Conservation (phyloP, 2,113 vertebrate genomes). For the Trogon surrucura region DNA sequence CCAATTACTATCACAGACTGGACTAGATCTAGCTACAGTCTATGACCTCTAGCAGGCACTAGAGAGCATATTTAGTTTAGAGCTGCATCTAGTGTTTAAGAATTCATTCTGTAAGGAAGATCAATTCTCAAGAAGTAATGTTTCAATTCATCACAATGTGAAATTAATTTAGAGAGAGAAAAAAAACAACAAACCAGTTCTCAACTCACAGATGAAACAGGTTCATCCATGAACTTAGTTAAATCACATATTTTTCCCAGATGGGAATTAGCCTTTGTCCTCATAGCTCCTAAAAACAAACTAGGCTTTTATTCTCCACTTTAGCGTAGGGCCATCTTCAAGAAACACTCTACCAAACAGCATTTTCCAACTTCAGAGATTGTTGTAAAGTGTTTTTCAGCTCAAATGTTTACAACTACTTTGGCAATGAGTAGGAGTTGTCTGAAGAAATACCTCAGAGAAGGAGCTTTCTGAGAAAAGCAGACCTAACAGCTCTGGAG, state of each 20-base stretch:
- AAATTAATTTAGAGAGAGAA: not conserved
- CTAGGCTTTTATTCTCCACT: not conserved
- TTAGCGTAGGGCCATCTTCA: not conserved
- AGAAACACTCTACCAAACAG: not conserved
- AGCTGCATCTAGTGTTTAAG: not conserved
- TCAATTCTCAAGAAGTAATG: not conserved
- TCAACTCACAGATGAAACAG: not conserved
- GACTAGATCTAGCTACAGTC: not conserved
- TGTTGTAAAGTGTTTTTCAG: not conserved
- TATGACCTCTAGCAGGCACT: not conserved
- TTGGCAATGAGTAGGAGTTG: not conserved
- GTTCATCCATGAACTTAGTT: not conserved
- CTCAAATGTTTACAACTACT: not conserved
- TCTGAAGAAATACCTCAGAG: not conserved
- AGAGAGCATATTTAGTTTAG: not conserved
- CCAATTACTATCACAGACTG: not conserved
- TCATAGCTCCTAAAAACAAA: not conserved
- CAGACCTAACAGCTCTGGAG: not conserved
- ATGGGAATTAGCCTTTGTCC: not conserved
- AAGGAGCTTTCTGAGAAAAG: not conserved
- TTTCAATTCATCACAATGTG: not conserved
- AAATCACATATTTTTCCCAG: not conserved
- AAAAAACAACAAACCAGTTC: not conserved
- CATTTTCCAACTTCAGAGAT: not conserved
- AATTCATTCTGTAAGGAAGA: not conserved